Percentiles rank a stretch among this genome's conserved stretches.
Evolutionary conservation across 2,797 vertebrate genomes (phyloP).

Genomic region (Lophotriccus pileatus): DNA sequence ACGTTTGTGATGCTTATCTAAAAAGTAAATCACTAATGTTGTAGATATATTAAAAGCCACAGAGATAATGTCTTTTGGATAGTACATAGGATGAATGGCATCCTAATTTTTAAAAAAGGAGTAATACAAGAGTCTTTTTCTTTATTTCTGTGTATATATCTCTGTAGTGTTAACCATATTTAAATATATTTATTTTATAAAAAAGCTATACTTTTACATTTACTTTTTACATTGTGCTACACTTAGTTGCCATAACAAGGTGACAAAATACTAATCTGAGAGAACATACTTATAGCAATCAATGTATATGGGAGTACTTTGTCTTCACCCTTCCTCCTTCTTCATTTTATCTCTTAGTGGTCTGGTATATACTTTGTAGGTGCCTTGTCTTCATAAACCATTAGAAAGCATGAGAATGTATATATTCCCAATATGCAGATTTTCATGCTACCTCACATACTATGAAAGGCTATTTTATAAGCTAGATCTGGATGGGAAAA

Average conservation of each 20-base stretch:
- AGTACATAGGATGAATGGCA: not conserved
- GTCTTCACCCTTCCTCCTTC: not conserved
- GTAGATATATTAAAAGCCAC: not conserved
- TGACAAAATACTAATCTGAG: not conserved
- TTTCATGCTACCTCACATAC: not conserved
- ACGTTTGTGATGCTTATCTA: not conserved
- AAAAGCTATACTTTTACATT: not conserved
- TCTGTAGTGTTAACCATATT: not conserved
- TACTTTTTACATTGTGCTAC: not conserved
- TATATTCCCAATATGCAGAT: not conserved
- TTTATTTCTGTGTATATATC: not conserved
- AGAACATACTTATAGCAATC: not conserved
- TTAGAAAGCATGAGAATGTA: not conserved
- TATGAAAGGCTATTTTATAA: not conserved
- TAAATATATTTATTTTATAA: not conserved
- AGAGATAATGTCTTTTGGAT: not conserved
- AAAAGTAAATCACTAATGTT: not conserved
- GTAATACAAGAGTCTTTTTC: not conserved
- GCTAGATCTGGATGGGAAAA: not conserved
- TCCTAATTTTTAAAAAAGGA: not conserved
- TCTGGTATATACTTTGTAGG: rapidly evolving
- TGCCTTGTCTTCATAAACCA: not conserved
- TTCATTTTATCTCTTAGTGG: not conserved
- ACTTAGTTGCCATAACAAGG: not conserved
- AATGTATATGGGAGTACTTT: not conserved